These are phyloP conservation scores for Thyatira batis DNA, from an alignment of 2,888 invertebrate species.

Conservation along the genomic window DNA sequence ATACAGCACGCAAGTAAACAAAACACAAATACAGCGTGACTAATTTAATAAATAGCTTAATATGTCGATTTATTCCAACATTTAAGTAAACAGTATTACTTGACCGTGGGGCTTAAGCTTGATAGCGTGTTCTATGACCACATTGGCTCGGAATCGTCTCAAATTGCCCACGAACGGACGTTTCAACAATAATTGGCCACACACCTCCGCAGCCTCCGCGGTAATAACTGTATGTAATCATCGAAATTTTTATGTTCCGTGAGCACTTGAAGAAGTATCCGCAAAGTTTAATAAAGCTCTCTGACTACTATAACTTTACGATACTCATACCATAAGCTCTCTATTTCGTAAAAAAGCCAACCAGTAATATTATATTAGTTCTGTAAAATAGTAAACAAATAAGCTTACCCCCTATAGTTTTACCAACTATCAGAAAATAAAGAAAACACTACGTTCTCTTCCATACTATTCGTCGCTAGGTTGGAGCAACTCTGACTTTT, in stretches of 20 bases:
- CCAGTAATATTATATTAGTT: no score
- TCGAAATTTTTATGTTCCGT: not conserved
- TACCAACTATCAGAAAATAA: no score
- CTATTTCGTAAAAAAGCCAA: no score
- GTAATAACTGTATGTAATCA: slow-evolving; percentile 5
- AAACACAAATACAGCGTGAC: slow-evolving; percentile 1
- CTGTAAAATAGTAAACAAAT: no score
- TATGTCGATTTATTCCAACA: not conserved
- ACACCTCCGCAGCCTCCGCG: slow-evolving; percentile 3
- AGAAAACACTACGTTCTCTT: no score
- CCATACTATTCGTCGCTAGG: no score
- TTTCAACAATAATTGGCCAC: slow-evolving; percentile 15
- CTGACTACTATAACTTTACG: not conserved
- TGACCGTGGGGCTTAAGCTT: slow-evolving; percentile 13
- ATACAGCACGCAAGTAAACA: not conserved
- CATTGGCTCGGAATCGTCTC: slow-evolving; percentile 20
- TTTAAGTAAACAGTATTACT: slow-evolving; percentile 6
- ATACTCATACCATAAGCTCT: no score
- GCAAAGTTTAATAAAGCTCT: not conserved
- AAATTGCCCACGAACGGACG: slow-evolving; percentile 26
- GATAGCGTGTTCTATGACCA: slow-evolving; percentile 14
- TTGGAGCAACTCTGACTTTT: no score
- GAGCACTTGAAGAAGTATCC: not conserved
- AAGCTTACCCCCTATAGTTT: no score
- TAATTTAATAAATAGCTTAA: not conserved